Evolutionary conservation across 1,140 invertebrate genomes (phyloP).

Genomic region (Oppia nitens): DNA sequence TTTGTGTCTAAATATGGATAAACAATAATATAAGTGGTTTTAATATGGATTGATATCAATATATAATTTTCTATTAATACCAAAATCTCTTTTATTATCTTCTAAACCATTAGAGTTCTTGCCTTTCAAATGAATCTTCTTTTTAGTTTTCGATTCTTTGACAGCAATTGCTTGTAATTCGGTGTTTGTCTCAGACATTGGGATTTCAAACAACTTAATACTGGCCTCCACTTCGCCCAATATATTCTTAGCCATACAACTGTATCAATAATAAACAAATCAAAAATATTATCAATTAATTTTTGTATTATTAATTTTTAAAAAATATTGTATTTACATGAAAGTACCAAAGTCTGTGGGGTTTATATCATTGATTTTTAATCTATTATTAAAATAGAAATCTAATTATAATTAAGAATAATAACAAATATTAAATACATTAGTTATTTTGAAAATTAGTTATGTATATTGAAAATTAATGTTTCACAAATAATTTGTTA

Average conservation of each 20-base stretch:
- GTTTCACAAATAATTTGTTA: too few species aligned
- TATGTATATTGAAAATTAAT: too few species aligned
- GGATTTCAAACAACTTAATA: constrained; percentile 54
- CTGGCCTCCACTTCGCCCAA: constrained; percentile 75
- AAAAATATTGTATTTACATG: background rate
- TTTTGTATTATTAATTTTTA: background rate
- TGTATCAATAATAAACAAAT: too few species aligned
- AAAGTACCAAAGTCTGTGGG: constrained; percentile 50
- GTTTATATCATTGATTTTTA: constrained; percentile 17
- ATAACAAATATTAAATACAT: background rate
- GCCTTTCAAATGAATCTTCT: background rate
- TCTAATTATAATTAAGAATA: background rate
- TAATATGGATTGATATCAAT: too few species aligned
- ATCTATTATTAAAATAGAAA: background rate
- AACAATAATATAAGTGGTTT: too few species aligned
- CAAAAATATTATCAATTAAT: background rate
- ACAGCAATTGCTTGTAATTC: background rate
- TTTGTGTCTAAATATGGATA: background rate
- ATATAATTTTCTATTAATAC: too few species aligned
- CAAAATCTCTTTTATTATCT: background rate
- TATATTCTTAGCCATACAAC: constrained; percentile 81
- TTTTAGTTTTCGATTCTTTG: constrained; percentile 1
- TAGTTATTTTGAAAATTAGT: background rate
- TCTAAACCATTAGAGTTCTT: background rate
- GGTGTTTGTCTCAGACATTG: constrained; percentile 2